These are phyloP conservation scores for Drosophila leontia DNA, from an alignment of 1,140 invertebrate genomes.

Conservation along the genomic window DNA sequence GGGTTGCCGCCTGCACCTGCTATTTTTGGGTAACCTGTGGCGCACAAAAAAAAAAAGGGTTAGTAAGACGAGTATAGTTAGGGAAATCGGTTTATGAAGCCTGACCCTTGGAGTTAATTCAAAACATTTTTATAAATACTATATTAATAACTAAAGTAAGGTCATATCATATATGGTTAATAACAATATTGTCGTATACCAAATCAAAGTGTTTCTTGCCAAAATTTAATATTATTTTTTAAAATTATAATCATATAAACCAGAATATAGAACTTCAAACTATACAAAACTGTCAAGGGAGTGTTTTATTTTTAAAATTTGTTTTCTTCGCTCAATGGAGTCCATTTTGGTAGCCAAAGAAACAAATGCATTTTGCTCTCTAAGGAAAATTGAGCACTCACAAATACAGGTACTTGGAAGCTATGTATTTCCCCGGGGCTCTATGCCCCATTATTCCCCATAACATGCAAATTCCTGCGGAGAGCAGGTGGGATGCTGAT, in stretches of 20 bases:
- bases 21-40: constrained; percentile 77
- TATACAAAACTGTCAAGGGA: not conserved
- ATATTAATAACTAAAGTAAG: not conserved
- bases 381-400: not conserved
- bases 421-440: constrained; percentile 1
- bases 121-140: no score
- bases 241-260: no score
- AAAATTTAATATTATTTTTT: no score
- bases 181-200: no score
- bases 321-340: not conserved
- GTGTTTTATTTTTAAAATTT: not conserved
- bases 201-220: no score
- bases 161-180: no score
- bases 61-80: not conserved
- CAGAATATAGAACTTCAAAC: not conserved
- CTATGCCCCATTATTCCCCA: constrained; percentile 3
- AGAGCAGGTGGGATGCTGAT: not conserved
- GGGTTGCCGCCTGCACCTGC: constrained; percentile 86
- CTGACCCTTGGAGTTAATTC: not conserved
- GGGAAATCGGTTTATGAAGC: not conserved
- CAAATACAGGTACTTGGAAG: not conserved
- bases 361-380: not conserved
- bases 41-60: not conserved
- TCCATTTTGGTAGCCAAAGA: not conserved
- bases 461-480: constrained; percentile 33